Percentiles rank a stretch among this genome's conserved stretches.
Conservation (phyloP, 2,888 invertebrate genomes). For the Boloria euphrosyne region DNA sequence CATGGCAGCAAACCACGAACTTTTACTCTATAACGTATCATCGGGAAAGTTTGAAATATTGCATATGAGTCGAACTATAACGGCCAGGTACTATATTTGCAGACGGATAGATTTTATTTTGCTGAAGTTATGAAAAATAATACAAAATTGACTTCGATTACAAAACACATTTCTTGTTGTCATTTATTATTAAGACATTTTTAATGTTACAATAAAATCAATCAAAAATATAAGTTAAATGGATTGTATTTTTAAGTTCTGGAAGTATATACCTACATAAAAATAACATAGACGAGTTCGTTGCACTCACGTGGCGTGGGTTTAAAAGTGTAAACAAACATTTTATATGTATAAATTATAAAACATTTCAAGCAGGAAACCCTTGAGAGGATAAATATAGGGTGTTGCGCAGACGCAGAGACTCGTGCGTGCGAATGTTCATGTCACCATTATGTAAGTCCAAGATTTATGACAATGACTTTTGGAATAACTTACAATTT, state of each 20-base stretch:
- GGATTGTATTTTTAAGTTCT: conserved; percentile 23
- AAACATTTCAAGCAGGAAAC: conserved; percentile 74
- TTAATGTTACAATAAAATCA: neutral
- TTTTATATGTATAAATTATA: conserved; percentile 72
- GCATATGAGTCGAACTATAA: conserved; percentile 9
- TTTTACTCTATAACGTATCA: conserved; percentile 24
- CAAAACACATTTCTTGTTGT: no score
- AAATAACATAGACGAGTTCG: conserved; percentile 60
- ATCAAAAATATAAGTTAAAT: neutral
- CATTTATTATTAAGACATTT: neutral
- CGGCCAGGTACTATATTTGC: conserved; percentile 4
- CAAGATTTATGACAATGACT: conserved; percentile 52
- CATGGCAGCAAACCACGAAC: conserved; percentile 34
- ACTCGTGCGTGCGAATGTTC: conserved; percentile 68
- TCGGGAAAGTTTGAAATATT: conserved; percentile 33
- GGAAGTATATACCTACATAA: conserved; percentile 33
- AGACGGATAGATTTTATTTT: neutral
- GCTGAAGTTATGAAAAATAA: neutral
- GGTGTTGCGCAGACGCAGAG: conserved; percentile 66
- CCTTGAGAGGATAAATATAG: conserved; percentile 76
- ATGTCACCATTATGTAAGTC: conserved; percentile 47
- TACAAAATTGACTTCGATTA: no score
- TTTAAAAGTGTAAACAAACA: conserved; percentile 63
- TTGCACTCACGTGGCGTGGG: conserved; percentile 69
- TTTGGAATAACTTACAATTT: no score